Percentiles rank a stretch among this genome's conserved stretches.
phyloP scores from a whole-genome alignment of 2,113 vertebrate genomes.

The Gila orcuttii region DNA sequence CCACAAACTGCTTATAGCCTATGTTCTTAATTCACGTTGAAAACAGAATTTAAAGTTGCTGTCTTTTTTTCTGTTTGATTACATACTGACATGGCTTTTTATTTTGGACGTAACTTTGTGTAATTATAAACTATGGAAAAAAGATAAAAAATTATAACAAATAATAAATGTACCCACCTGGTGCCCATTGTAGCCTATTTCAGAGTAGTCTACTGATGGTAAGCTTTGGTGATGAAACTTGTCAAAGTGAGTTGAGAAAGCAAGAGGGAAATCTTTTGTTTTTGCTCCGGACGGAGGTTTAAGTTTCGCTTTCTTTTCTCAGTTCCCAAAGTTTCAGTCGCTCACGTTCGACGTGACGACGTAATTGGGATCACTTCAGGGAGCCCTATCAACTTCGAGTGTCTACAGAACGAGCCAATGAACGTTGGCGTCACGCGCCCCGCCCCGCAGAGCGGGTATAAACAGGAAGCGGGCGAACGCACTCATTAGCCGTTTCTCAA shows the following conservation, averaged over 20 bases:
- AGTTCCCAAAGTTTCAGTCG: too few relatives aligned
- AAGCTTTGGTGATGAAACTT: not conserved
- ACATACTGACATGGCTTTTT: not conserved
- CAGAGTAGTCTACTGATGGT: not conserved
- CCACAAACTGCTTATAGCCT: not conserved
- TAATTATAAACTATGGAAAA: not conserved
- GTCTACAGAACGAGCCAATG: too few relatives aligned
- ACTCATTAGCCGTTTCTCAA: too few relatives aligned
- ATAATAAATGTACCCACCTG: not conserved
- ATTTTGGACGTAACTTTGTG: not conserved
- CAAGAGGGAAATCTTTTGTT: not conserved
- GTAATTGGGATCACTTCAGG: too few relatives aligned
- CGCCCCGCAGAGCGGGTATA: too few relatives aligned
- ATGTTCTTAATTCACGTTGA: not conserved
- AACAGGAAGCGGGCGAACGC: too few relatives aligned
- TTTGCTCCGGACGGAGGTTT: not conserved
- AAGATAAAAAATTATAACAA: too few relatives aligned
- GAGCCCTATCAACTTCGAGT: too few relatives aligned
- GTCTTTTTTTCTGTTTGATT: not conserved
- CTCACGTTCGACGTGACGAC: too few relatives aligned
- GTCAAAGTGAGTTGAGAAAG: not conserved
- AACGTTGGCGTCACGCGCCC: too few relatives aligned
- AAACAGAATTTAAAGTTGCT: not conserved
- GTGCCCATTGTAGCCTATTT: not conserved
- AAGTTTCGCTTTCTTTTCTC: constrained; percentile 4